A percentile compares a stretch with the other conserved stretches of the same genome.
Evolutionary conservation across 2,888 invertebrate species (phyloP).

Genomic region (Sylvicola fuscatus): DNA sequence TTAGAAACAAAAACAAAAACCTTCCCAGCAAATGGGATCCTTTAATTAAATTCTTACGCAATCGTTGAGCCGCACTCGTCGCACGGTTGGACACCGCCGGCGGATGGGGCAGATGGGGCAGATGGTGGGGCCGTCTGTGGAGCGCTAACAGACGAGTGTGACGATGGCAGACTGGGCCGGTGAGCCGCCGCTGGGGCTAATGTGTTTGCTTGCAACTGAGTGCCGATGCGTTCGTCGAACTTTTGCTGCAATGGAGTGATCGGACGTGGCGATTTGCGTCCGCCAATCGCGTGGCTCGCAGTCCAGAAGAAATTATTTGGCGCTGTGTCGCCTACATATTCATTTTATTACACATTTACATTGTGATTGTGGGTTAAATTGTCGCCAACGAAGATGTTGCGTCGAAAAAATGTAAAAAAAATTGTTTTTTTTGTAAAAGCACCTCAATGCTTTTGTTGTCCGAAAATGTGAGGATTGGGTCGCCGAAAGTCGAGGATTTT

Average conservation of each 20-base stretch:
- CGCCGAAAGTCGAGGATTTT: no score
- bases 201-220: slow-evolving; percentile 33
- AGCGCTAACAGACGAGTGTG: slow-evolving; percentile 6
- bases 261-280: slow-evolving; percentile 36
- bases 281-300: slow-evolving; percentile 55
- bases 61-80: slow-evolving; percentile 24
- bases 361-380: slow-evolving; percentile 2
- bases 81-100: slow-evolving; percentile 17
- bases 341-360: slow-evolving; percentile 2
- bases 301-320: slow-evolving; percentile 40
- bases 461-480: no score
- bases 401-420: no score
- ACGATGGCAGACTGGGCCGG: slow-evolving; percentile 28
- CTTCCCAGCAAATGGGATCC: no score
- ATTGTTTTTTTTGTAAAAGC: no score
- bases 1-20: no score
- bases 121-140: slow-evolving; percentile 14
- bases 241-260: slow-evolving; percentile 24
- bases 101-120: slow-evolving; percentile 5
- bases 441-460: no score
- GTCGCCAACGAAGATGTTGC: no score
- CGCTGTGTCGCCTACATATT: slow-evolving; percentile 5
- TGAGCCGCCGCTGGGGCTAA: slow-evolving; percentile 30
- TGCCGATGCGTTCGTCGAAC: slow-evolving; percentile 23
- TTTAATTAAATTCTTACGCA: slow-evolving; percentile 17